A percentile compares a stretch with the other conserved stretches of the same genome.
These are phyloP conservation scores for Gastrophysa polygoni DNA, from an alignment of 2,888 invertebrate species.

Conservation along the genomic window DNA sequence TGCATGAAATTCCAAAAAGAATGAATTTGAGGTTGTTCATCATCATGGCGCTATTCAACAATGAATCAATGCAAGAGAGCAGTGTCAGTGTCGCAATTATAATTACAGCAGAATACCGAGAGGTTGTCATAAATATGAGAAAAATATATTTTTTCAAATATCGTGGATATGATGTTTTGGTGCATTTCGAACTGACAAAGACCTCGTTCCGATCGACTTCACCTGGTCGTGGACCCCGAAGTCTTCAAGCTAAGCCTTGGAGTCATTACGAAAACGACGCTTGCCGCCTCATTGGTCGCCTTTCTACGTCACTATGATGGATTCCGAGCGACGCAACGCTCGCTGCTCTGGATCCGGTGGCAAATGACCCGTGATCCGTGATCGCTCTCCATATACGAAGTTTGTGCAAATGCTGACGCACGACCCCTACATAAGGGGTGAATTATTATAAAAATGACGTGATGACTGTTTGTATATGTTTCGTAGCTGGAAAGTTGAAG, in stretches of 20 bases:
- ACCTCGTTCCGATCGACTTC: neutral
- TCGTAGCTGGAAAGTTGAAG: neutral
- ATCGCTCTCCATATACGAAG: conserved; percentile 24
- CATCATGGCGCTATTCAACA: too few relatives aligned
- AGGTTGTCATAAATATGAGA: too few relatives aligned
- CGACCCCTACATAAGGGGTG: conserved; percentile 2
- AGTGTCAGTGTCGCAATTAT: too few relatives aligned
- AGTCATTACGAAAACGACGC: conserved; percentile 39
- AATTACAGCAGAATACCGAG: too few relatives aligned
- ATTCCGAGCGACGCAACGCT: conserved; percentile 34
- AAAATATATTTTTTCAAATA: too few relatives aligned
- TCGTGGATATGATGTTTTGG: too few relatives aligned
- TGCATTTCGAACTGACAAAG: too few relatives aligned
- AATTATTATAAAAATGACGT: conserved; percentile 13
- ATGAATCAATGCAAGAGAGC: too few relatives aligned
- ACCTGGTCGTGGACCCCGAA: neutral
- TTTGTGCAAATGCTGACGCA: conserved; percentile 30
- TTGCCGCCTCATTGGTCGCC: conserved; percentile 43
- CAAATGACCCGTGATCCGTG: conserved; percentile 46
- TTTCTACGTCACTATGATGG: conserved; percentile 37
- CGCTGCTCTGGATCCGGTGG: conserved; percentile 42
- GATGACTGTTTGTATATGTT: conserved; percentile 10
- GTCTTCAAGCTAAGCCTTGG: conserved; percentile 20
- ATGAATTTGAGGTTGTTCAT: too few relatives aligned
- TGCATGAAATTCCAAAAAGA: too few relatives aligned